Evolutionary conservation across 1,140 invertebrate genomes (phyloP).

Genomic region (Palaemon carinicauda): DNA sequence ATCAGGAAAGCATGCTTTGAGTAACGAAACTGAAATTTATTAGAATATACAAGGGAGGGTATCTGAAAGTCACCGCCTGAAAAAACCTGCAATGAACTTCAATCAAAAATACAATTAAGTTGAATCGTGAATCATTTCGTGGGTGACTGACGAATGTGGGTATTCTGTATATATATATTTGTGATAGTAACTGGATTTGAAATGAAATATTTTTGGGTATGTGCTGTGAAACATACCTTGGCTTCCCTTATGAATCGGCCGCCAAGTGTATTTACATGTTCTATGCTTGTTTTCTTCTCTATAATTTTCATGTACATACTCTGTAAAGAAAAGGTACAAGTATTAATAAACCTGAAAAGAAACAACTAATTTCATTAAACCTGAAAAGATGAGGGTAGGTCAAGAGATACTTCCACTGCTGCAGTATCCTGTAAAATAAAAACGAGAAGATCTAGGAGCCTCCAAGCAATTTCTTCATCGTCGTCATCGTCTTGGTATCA

Average conservation of each 20-base stretch:
- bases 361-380: constrained; percentile 1
- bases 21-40: constrained; percentile 35
- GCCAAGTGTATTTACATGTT: constrained; percentile 93
- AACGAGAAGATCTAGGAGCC: background rate
- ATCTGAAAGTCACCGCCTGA: constrained; percentile 51
- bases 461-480: background rate
- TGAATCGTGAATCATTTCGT: no score
- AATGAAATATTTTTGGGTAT: constrained; percentile 43
- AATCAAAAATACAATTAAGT: background rate
- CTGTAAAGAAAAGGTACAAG: constrained; percentile 57
- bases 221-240: constrained; percentile 78
- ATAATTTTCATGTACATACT: constrained; percentile 60
- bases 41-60: constrained; percentile 35
- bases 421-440: background rate
- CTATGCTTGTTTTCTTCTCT: constrained; percentile 81
- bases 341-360: constrained; percentile 52
- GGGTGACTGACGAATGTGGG: background rate
- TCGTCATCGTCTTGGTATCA: background rate
- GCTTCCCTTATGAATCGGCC: constrained; percentile 96
- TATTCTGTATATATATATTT: constrained; percentile 1
- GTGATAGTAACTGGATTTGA: background rate
- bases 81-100: constrained; percentile 53
- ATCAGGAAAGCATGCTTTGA: constrained; percentile 35
- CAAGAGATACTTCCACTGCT: background rate
- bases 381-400: constrained; percentile 4